phyloP scores from a whole-genome alignment of 2,113 vertebrate genomes.

The Hippocampus barbouri region DNA sequence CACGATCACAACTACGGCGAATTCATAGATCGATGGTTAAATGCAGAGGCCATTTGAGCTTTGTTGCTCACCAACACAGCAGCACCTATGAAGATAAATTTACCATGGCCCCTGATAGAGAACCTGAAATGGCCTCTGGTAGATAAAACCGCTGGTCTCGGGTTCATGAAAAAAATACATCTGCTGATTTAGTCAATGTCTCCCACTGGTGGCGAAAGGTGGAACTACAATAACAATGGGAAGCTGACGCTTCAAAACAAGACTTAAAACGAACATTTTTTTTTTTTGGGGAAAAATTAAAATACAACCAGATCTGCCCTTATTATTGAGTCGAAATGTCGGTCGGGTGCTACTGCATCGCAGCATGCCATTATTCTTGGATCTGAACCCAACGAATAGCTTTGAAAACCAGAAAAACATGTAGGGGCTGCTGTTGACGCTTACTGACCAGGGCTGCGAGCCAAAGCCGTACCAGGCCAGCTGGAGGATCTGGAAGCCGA shows the following conservation, averaged over 20 bases:
- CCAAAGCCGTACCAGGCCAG: conserved; percentile 90
- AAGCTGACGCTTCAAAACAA: neutral
- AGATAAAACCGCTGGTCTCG: neutral
- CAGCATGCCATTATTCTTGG: too few species aligned
- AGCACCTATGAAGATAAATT: neutral
- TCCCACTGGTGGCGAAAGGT: conserved; percentile 40
- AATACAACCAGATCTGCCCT: neutral
- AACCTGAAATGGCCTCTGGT: neutral
- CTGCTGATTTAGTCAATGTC: conserved; percentile 1
- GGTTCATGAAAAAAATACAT: neutral
- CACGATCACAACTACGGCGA: neutral
- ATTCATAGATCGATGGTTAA: neutral
- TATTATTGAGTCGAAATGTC: neutral
- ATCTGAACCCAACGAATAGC: neutral
- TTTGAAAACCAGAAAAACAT: neutral
- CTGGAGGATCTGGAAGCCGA: conserved; percentile 90
- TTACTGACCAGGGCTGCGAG: conserved; percentile 86
- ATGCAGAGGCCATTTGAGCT: neutral
- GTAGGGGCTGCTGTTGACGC: neutral
- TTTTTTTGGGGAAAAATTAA: too few species aligned
- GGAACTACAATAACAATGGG: conserved; percentile 18
- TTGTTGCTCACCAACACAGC: neutral
- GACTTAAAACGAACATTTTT: too few species aligned
- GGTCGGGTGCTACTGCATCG: too few species aligned
- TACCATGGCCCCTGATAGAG: neutral